These are phyloP conservation scores for Atractosteus spatula DNA, from an alignment of 2,113 vertebrate genomes.

Conservation along the genomic window DNA sequence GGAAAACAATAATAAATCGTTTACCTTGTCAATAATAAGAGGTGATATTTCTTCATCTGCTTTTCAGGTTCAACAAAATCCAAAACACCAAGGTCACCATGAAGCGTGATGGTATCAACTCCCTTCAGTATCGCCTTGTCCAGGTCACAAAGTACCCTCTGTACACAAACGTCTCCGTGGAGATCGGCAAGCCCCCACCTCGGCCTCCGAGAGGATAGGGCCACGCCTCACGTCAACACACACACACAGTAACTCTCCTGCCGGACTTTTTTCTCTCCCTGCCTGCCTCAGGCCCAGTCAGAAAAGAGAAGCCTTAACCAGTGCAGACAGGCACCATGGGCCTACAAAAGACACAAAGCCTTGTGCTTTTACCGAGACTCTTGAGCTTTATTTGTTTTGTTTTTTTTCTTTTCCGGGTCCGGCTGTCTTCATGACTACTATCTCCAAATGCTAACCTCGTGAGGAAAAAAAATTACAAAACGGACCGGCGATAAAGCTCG, in stretches of 20 bases:
- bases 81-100: conserved; percentile 98
- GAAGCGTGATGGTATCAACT: conserved; percentile 93
- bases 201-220: conserved; percentile 80
- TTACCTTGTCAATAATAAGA: not conserved
- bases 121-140: conserved; percentile 84
- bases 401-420: too few relatives aligned
- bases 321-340: not conserved
- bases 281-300: not conserved
- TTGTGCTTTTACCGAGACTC: not conserved
- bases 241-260: conserved; percentile 6
- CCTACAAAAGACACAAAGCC: not conserved
- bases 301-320: conserved; percentile 5
- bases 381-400: too few relatives aligned
- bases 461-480: too few relatives aligned
- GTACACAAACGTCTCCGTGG: conserved; percentile 95
- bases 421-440: too few relatives aligned
- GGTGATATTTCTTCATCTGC: conserved; percentile 6
- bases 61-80: conserved; percentile 91
- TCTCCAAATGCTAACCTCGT: too few relatives aligned
- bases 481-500: too few relatives aligned
- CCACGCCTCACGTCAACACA: not conserved
- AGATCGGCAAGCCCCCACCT: conserved; percentile 86
- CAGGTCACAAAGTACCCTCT: conserved; percentile 82
- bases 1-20: too few relatives aligned
- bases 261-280: not conserved